Evolutionary conservation across 2,113 vertebrate species (phyloP).

Genomic region (Passer montanus): DNA sequence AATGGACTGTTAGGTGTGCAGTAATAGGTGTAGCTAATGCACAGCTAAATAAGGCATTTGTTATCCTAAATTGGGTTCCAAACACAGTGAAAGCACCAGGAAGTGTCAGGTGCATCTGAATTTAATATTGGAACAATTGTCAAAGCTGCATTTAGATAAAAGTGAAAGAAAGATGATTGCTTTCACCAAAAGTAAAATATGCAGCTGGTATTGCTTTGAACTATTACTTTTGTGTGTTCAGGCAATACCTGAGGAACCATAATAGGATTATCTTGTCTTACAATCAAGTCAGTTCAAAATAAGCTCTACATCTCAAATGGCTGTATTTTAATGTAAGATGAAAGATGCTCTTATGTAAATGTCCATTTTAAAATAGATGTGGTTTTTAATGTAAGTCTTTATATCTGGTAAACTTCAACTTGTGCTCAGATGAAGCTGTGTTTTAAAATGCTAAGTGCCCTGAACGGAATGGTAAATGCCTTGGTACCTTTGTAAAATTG

Average conservation of each 20-base stretch:
- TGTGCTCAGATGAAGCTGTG: not conserved
- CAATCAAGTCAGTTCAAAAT: not conserved
- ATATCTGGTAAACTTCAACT: not conserved
- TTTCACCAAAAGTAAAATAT: conserved; percentile 1
- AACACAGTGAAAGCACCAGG: not conserved
- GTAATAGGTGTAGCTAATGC: not conserved
- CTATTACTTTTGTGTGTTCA: not conserved
- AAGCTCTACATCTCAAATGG: not conserved
- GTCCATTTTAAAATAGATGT: not conserved
- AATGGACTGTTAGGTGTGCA: not conserved
- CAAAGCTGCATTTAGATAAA: not conserved
- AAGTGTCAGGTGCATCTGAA: not conserved
- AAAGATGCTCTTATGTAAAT: conserved; percentile 11
- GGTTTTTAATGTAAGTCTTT: not conserved
- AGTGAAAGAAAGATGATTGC: not conserved
- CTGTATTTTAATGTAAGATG: not conserved
- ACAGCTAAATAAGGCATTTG: not conserved
- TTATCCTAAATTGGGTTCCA: not conserved
- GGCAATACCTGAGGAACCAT: not conserved
- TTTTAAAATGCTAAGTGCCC: not conserved
- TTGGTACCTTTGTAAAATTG: not conserved
- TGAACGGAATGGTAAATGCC: not conserved
- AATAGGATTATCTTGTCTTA: not conserved
- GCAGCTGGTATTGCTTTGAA: conserved; percentile 21
- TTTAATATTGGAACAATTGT: conserved; percentile 22